These are phyloP conservation scores for Ophiodon elongatus DNA, from an alignment of 2,113 vertebrate genomes.

Conservation along the genomic window DNA sequence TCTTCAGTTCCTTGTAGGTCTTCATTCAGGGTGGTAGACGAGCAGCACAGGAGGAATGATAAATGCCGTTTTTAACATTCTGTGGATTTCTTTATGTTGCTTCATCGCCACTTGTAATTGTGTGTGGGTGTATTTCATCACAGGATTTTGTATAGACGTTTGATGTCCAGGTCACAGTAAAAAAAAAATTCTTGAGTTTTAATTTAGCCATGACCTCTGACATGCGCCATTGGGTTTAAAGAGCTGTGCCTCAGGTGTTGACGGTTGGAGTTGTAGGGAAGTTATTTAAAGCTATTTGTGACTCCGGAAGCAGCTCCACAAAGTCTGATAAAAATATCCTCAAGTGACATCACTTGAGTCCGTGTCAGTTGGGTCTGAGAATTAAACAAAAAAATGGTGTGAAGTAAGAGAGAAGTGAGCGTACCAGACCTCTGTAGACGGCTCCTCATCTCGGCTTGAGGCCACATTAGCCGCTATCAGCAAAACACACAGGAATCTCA, in stretches of 20 bases:
- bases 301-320: neutral
- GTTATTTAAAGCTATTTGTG: neutral
- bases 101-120: neutral
- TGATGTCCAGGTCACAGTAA: neutral
- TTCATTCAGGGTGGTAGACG: conserved; percentile 10
- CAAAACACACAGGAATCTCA: no score
- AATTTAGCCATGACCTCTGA: conserved; percentile 32
- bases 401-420: no score
- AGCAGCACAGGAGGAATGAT: neutral
- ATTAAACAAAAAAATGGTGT: neutral
- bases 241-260: conserved; percentile 6
- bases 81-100: neutral
- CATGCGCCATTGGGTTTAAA: neutral
- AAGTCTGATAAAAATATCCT: neutral
- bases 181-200: conserved; percentile 10
- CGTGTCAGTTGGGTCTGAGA: neutral
- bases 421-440: neutral
- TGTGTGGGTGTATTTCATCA: neutral
- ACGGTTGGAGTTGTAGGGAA: neutral
- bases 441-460: neutral
- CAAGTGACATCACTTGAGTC: neutral
- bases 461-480: no score
- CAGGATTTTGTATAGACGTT: neutral
- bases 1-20: conserved; percentile 17
- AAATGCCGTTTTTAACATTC: neutral